These are phyloP conservation scores for Notodonta dromedarius DNA, from an alignment of 2,888 invertebrate genomes.

Conservation along the genomic window DNA sequence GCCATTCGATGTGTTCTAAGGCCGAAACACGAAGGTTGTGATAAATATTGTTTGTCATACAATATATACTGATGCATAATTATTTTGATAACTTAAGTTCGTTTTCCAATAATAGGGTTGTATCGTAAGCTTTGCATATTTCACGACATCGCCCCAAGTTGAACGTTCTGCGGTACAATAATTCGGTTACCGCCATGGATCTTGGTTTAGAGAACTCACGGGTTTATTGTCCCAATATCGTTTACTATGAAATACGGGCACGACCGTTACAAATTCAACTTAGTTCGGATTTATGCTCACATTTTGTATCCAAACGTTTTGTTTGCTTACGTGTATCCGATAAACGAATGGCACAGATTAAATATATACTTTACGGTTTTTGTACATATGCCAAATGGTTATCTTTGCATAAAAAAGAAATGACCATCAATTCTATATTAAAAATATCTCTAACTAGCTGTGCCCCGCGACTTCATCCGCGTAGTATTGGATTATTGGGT, in stretches of 20 bases:
- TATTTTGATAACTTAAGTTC: no score
- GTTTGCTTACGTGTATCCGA: background rate
- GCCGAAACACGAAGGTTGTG: no score
- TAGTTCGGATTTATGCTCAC: slow-evolving; percentile 2
- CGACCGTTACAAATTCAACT: slow-evolving; percentile 4
- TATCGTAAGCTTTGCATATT: background rate
- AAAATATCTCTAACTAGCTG: no score
- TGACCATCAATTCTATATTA: no score
- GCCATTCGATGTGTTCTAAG: no score
- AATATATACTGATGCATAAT: no score
- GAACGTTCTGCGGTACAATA: background rate
- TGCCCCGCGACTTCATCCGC: no score
- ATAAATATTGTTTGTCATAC: no score
- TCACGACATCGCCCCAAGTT: background rate
- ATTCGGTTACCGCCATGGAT: slow-evolving; percentile 4
- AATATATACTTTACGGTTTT: background rate
- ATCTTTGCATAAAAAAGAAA: no score
- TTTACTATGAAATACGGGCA: slow-evolving; percentile 1
- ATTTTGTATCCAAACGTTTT: background rate
- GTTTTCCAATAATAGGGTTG: no score
- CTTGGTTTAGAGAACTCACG: slow-evolving; percentile 3
- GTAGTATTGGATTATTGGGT: no score
- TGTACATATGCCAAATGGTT: background rate
- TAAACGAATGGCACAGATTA: no score
- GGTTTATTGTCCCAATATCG: background rate